A percentile compares a stretch with the other conserved stretches of the same genome.
Evolutionary conservation across 2,888 invertebrate species (phyloP).

Genomic region (Thera obeliscata): DNA sequence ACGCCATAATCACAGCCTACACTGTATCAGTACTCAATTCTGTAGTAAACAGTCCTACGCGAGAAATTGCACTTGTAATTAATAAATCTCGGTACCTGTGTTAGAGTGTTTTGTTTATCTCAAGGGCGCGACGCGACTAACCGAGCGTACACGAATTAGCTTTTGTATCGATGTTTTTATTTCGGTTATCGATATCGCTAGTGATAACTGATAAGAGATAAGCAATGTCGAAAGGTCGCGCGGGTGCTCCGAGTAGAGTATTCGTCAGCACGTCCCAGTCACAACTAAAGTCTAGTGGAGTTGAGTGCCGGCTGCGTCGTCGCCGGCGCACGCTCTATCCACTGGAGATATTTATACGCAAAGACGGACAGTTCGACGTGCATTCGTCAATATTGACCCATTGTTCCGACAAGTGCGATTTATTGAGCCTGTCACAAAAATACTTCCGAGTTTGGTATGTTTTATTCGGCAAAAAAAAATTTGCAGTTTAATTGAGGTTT

Average conservation of each 20-base stretch:
- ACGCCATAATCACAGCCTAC: constrained; percentile 81
- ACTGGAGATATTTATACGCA: constrained; percentile 73
- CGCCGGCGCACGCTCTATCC: constrained; percentile 71
- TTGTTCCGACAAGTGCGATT: constrained; percentile 48
- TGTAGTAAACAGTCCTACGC: constrained; percentile 61
- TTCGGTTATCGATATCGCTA: constrained; percentile 58
- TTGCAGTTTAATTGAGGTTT: constrained; percentile 12
- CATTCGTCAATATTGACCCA: constrained; percentile 61
- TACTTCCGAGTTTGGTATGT: constrained; percentile 3
- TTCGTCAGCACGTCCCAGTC: constrained; percentile 78
- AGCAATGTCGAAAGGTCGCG: constrained; percentile 74
- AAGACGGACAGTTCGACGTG: constrained; percentile 61
- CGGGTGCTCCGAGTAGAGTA: constrained; percentile 66
- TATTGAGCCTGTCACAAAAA: constrained; percentile 33
- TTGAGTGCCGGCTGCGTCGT: constrained; percentile 50
- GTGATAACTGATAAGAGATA: constrained; percentile 66
- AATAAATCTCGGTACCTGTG: constrained; percentile 44
- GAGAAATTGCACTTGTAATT: constrained; percentile 43
- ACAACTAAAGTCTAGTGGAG: constrained; percentile 72
- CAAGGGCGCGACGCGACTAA: constrained; percentile 56
- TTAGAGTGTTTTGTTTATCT: constrained; percentile 44
- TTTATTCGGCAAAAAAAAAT: constrained; percentile 7
- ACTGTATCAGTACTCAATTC: constrained; percentile 45
- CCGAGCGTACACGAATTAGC: constrained; percentile 43
- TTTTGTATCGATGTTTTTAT: constrained; percentile 58